phyloP scores from a whole-genome alignment of 2,113 vertebrate species.

The Polyodon spathula region DNA sequence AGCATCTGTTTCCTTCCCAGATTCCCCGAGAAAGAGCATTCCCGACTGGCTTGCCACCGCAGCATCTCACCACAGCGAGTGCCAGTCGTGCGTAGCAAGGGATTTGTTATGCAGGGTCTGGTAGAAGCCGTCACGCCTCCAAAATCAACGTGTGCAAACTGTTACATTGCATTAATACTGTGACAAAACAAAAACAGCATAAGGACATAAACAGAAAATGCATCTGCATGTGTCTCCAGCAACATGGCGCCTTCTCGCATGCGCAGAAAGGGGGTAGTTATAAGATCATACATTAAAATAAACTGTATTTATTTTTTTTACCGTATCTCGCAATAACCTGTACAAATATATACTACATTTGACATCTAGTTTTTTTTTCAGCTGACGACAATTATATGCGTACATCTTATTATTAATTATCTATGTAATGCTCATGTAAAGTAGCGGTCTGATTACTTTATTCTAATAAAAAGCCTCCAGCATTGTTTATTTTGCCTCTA shows the following conservation, averaged over 20 bases:
- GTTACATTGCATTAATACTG: no score
- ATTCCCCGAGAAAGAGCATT: no score
- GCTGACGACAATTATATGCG: no score
- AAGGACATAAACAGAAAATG: neutral
- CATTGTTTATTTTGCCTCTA: neutral
- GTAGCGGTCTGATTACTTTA: neutral
- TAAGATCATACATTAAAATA: no score
- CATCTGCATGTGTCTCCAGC: neutral
- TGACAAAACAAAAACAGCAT: neutral
- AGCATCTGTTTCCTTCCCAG: neutral
- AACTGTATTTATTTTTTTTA: no score
- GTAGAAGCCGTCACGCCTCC: neutral
- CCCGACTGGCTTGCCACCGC: neutral
- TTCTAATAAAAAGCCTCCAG: neutral
- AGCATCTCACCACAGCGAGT: neutral
- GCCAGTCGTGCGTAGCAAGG: neutral
- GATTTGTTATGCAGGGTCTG: no score
- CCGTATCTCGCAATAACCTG: no score
- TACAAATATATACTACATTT: no score
- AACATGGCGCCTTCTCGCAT: slow-evolving; percentile 14
- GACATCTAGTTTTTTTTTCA: no score
- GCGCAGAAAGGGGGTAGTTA: neutral
- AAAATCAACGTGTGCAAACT: no score
- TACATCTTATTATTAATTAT: no score
- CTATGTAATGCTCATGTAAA: no score